These are phyloP conservation scores for Nansenia antarctica DNA, from an alignment of 2,113 vertebrate genomes.

Conservation along the genomic window DNA sequence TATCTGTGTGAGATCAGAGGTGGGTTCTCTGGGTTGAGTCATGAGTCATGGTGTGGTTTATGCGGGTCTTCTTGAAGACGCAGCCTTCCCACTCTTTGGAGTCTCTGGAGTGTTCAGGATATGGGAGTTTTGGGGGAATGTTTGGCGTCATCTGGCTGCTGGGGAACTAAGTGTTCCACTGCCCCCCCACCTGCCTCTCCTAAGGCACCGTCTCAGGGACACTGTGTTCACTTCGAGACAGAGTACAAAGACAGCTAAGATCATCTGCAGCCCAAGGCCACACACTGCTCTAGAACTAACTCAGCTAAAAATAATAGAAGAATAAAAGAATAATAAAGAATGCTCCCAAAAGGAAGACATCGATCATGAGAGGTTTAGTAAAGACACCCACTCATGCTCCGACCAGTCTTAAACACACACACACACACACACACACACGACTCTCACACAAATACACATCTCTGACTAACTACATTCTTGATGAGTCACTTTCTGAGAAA, in stretches of 20 bases:
- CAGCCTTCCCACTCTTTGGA: constrained; percentile 14
- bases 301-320: constrained; percentile 20
- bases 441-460: constrained; percentile 37
- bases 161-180: constrained; percentile 32
- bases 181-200: constrained; percentile 9
- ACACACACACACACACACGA: constrained; percentile 2
- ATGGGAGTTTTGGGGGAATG: constrained; percentile 22
- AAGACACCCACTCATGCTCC: constrained; percentile 4
- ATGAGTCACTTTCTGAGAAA: constrained; percentile 66
- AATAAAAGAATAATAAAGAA: constrained; percentile 4
- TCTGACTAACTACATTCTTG: constrained; percentile 61
- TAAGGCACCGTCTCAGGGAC: constrained; percentile 37
- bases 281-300: constrained; percentile 12
- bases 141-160: constrained; percentile 42
- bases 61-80: constrained; percentile 8
- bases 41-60: background rate
- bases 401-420: constrained; percentile 13
- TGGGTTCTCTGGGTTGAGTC: background rate
- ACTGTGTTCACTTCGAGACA: constrained; percentile 34
- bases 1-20: background rate
- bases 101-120: constrained; percentile 22
- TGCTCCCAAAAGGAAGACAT: background rate
- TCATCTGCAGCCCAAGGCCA: constrained; percentile 32
- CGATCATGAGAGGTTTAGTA: constrained; percentile 8
- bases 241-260: constrained; percentile 34